Evolutionary conservation across 2,113 vertebrate genomes (phyloP).

Genomic region (Sinocyclocheilus grahami): DNA sequence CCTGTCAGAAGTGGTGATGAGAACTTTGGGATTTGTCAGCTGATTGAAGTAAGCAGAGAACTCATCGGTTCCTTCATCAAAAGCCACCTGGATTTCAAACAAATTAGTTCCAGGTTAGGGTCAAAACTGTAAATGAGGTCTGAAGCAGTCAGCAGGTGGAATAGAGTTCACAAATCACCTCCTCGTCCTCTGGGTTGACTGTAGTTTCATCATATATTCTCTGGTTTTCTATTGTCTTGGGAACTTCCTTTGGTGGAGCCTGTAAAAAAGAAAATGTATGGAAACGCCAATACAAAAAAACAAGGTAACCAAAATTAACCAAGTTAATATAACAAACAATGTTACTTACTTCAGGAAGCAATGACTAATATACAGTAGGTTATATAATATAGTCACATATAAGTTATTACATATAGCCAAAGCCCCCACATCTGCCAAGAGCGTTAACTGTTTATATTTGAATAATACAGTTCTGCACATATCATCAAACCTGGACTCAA

Average conservation of each 20-base stretch:
- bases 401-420: no score
- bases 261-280: slow-evolving; percentile 53
- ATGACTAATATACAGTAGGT: neutral
- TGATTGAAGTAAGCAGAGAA: slow-evolving; percentile 96
- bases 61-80: slow-evolving; percentile 96
- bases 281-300: neutral
- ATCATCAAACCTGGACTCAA: neutral
- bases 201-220: slow-evolving; percentile 91
- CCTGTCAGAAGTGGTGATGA: slow-evolving; percentile 96
- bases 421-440: no score
- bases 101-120: neutral
- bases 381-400: no score
- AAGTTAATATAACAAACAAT: neutral
- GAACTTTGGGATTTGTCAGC: slow-evolving; percentile 91
- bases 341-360: neutral
- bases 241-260: slow-evolving; percentile 93
- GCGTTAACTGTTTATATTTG: no score
- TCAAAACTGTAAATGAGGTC: neutral
- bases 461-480: no score
- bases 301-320: neutral
- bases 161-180: slow-evolving; percentile 73
- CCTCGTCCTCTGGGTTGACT: slow-evolving; percentile 93
- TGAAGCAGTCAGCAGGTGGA: neutral
- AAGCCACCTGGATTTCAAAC: slow-evolving; percentile 83
- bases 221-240: slow-evolving; percentile 98